These are phyloP conservation scores for Amblyteles armatorius DNA, from an alignment of 2,888 invertebrate species.

Conservation along the genomic window DNA sequence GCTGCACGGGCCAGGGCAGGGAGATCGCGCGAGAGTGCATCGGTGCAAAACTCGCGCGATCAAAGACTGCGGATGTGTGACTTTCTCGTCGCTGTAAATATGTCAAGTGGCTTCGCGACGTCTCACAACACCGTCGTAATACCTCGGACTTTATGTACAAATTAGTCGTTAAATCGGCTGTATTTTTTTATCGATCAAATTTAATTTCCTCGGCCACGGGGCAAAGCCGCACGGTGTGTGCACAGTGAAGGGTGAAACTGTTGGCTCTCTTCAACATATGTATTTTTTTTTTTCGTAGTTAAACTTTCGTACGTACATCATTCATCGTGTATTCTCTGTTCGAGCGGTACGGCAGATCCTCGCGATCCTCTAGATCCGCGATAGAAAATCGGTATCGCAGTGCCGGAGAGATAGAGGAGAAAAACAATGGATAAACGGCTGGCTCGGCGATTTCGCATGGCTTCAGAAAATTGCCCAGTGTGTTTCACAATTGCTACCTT, in stretches of 20 bases:
- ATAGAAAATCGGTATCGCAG: slow-evolving; percentile 17
- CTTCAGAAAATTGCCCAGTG: slow-evolving; percentile 54
- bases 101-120: slow-evolving; percentile 66
- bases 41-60: slow-evolving; percentile 40
- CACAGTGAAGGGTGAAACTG: slow-evolving; percentile 28
- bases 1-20: not conserved
- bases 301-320: slow-evolving; percentile 25
- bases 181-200: slow-evolving; percentile 46
- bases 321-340: slow-evolving; percentile 20
- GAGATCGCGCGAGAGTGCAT: slow-evolving; percentile 60
- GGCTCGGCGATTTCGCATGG: slow-evolving; percentile 2
- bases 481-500: slow-evolving; percentile 63
- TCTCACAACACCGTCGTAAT: slow-evolving; percentile 57
- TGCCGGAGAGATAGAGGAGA: not conserved
- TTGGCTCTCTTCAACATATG: not conserved
- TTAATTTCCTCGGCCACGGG: slow-evolving; percentile 31
- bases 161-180: slow-evolving; percentile 63
- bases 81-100: slow-evolving; percentile 74
- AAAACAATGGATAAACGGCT: slow-evolving; percentile 45
- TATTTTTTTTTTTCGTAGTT: slow-evolving; percentile 7
- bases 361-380: not conserved
- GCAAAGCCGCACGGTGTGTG: not conserved
- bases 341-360: not conserved
- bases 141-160: slow-evolving; percentile 59
- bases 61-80: slow-evolving; percentile 71